Evolutionary conservation across 2,888 invertebrate species (phyloP).

Genomic region (Zygothrica quintamaculata): DNA sequence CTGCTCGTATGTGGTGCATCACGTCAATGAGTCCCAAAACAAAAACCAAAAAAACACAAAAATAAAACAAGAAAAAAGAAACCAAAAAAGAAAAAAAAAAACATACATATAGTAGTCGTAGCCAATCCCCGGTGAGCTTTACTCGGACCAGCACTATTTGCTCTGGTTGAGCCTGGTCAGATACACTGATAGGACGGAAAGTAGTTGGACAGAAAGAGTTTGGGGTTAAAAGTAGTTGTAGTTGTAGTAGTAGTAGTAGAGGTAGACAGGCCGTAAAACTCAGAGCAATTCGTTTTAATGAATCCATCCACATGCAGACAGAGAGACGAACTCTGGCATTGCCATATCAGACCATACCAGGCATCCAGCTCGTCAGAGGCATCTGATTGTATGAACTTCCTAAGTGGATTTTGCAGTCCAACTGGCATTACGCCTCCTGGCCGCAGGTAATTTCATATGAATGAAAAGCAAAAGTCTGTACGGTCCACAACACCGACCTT

Average conservation of each 20-base stretch:
- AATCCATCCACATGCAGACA: constrained; percentile 77
- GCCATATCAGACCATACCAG: constrained; percentile 10
- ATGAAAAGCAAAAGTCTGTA: constrained; percentile 76
- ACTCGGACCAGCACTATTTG: constrained; percentile 47
- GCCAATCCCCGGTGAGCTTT: constrained; percentile 45
- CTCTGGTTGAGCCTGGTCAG: constrained; percentile 39
- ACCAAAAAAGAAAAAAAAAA: constrained; percentile 63
- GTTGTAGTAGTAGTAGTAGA: constrained; percentile 7
- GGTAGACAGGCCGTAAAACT: constrained; percentile 66
- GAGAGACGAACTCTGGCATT: constrained; percentile 13
- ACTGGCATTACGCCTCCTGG: constrained; percentile 80
- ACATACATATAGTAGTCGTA: constrained; percentile 27
- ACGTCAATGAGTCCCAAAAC: constrained; percentile 77
- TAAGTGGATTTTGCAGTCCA: constrained; percentile 80
- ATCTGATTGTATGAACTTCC: constrained; percentile 81
- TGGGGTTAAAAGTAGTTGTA: background rate
- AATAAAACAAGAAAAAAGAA: constrained; percentile 66
- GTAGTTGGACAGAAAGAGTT: constrained; percentile 7
- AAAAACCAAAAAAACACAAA: constrained; percentile 55
- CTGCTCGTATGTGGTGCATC: constrained; percentile 42
- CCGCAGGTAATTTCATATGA: constrained; percentile 81
- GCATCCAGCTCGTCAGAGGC: constrained; percentile 61
- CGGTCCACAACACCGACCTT: constrained; percentile 27
- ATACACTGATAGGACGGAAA: constrained; percentile 8
- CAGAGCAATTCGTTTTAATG: constrained; percentile 80